Evolutionary conservation across 1,140 invertebrate species (phyloP).

Genomic region (Ganaspis sp.): DNA sequence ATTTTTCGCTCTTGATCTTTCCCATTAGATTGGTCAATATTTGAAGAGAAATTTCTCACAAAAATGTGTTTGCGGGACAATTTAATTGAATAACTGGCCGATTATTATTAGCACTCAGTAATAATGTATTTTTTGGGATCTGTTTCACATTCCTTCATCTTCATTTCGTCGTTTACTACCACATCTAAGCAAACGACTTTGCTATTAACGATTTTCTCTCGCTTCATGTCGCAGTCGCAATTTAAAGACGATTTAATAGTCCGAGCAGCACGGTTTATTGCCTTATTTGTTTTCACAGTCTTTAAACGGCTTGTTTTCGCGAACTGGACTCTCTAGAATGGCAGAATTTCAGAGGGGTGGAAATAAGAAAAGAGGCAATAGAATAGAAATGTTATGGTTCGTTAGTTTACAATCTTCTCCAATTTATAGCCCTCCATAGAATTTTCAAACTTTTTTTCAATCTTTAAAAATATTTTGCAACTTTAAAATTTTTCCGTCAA

Average conservation of each 20-base stretch:
- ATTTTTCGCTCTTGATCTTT: not conserved
- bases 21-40: not conserved
- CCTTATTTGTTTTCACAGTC: conserved; percentile 68
- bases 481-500: too few relatives aligned
- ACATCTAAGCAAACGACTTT: conserved; percentile 47
- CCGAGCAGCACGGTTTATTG: conserved; percentile 62
- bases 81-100: not conserved
- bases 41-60: not conserved
- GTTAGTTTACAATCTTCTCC: conserved; percentile 43
- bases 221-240: conserved; percentile 43
- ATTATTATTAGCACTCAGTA: conserved; percentile 25
- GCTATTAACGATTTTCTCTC: conserved; percentile 52
- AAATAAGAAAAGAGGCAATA: conserved; percentile 46
- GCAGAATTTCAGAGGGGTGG: conserved; percentile 46
- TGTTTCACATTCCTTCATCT: conserved; percentile 26
- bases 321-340: conserved; percentile 33
- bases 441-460: not conserved
- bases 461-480: conserved; percentile 47
- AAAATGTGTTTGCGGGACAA: not conserved
- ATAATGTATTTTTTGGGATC: not conserved
- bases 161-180: conserved; percentile 48
- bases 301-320: conserved; percentile 67
- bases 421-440: conserved; percentile 33
- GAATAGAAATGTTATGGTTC: conserved; percentile 37
- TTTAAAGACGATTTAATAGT: conserved; percentile 63